phyloP scores from a whole-genome alignment of 2,113 vertebrate genomes.

The Saimiri boliviensis region DNA sequence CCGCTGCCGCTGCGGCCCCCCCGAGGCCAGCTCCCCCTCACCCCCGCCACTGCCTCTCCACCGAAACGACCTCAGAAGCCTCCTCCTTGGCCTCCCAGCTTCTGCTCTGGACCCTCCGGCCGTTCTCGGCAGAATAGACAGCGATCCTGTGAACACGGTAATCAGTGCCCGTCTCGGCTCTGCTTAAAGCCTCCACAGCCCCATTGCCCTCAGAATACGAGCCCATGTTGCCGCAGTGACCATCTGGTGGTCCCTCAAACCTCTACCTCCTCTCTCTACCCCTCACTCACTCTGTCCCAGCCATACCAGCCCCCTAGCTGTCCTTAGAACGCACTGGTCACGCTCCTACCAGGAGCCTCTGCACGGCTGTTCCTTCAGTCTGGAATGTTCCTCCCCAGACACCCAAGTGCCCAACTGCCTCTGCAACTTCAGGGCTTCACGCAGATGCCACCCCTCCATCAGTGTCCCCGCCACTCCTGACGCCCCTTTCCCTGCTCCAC shows the following conservation, averaged over 20 bases:
- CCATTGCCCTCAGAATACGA: neutral
- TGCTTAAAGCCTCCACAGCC: neutral
- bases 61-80: neutral
- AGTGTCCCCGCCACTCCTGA: neutral
- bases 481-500: too few relatives aligned
- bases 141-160: neutral
- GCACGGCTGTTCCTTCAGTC: neutral
- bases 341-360: neutral
- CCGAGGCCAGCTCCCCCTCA: too few relatives aligned
- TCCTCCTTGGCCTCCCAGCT: neutral
- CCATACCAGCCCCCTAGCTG: neutral
- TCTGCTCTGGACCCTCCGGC: neutral
- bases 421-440: neutral
- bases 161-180: neutral
- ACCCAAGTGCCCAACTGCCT: neutral
- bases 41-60: neutral
- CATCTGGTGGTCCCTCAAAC: neutral
- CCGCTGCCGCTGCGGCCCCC: fast-evolving
- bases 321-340: neutral
- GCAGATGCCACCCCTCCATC: neutral
- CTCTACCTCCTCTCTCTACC: neutral
- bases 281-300: neutral
- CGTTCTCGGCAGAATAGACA: neutral
- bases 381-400: neutral
- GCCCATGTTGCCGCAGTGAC: neutral